phyloP scores from a whole-genome alignment of 2,888 invertebrate species.

The Allolobophora icterica region DNA sequence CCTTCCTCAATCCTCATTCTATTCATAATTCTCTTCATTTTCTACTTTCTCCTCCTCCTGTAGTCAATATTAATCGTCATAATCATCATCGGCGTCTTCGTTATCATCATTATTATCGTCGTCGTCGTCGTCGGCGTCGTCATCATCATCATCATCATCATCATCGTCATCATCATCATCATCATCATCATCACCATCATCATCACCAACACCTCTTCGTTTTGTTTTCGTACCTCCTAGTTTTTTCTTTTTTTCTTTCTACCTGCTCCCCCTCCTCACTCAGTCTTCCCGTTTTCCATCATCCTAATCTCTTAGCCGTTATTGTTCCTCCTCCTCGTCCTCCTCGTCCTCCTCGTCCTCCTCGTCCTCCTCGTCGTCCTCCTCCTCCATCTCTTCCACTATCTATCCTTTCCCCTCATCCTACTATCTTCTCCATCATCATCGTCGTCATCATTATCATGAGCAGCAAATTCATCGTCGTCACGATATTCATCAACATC shows the following conservation, averaged over 20 bases:
- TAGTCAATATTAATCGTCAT: background rate
- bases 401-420: too few species aligned
- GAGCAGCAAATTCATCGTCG: background rate
- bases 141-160: background rate
- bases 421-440: too few species aligned
- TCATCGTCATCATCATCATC: constrained; percentile 27
- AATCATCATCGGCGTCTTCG: constrained; percentile 18
- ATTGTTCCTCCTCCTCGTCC: background rate
- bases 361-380: too few species aligned
- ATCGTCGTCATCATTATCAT: too few species aligned
- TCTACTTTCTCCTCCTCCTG: background rate
- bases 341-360: too few species aligned
- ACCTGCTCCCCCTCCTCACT: too few species aligned
- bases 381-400: too few species aligned
- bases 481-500: background rate
- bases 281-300: too few species aligned
- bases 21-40: background rate
- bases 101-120: constrained; percentile 39
- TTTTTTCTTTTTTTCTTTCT: too few species aligned
- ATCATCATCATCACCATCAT: constrained; percentile 28
- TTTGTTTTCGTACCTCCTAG: background rate
- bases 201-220: background rate
- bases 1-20: background rate
- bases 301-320: background rate
- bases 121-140: too few species aligned